Percentiles rank a stretch among this genome's conserved stretches.
Evolutionary conservation across 2,797 vertebrate genomes (phyloP).

Genomic region (Phoebastria nigripes): DNA sequence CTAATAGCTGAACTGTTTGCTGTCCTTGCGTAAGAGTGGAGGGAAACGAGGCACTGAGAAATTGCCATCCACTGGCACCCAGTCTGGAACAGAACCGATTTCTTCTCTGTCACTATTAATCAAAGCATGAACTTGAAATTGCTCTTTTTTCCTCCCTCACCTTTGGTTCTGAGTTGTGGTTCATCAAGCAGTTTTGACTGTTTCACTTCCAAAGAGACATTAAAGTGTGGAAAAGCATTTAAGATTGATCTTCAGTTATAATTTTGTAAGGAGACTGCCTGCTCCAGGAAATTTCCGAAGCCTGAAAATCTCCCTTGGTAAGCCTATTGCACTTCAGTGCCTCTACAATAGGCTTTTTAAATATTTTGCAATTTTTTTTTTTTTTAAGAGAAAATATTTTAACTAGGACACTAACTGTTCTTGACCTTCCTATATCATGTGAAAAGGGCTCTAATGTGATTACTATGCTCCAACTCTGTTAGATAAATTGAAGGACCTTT

Average conservation of each 20-base stretch:
- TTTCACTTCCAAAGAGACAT: background rate
- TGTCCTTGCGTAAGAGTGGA: rapidly evolving
- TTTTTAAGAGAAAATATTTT: background rate
- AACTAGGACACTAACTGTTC: background rate
- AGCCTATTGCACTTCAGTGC: background rate
- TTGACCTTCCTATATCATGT: background rate
- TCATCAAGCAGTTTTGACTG: background rate
- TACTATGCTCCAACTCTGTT: background rate
- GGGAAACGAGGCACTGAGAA: background rate
- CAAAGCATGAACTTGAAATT: background rate
- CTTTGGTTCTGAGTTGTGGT: background rate
- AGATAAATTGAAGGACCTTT: background rate
- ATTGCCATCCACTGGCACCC: background rate
- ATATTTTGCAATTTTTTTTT: background rate
- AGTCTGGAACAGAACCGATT: background rate
- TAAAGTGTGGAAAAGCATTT: background rate
- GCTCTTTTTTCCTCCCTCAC: background rate
- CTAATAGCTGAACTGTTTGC: background rate
- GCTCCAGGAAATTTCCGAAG: background rate
- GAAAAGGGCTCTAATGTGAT: background rate
- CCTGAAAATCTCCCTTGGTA: background rate
- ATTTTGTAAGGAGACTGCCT: background rate
- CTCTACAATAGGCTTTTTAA: background rate
- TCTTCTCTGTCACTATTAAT: background rate
- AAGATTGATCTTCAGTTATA: background rate